phyloP scores from a whole-genome alignment of 2,113 vertebrate species.

The Apistogramma diplotaenia region DNA sequence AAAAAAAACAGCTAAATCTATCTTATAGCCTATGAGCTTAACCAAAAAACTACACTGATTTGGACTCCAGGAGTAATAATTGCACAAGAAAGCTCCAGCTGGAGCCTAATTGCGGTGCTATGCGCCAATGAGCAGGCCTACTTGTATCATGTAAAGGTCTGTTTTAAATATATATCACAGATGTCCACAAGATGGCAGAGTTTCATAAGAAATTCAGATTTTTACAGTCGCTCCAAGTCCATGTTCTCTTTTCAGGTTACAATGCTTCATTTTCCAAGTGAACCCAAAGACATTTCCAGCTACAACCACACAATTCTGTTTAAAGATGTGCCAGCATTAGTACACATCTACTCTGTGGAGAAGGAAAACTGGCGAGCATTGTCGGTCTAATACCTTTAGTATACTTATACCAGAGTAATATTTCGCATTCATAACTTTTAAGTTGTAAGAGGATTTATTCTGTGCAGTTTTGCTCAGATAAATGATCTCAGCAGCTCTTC shows the following conservation, averaged over 20 bases:
- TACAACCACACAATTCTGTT: neutral
- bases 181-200: conserved; percentile 50
- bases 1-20: neutral
- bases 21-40: neutral
- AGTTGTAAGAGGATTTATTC: neutral
- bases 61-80: neutral
- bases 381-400: too few species aligned
- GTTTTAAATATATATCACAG: neutral
- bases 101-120: neutral
- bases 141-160: neutral
- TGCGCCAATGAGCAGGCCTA: neutral
- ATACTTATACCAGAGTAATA: neutral
- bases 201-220: conserved; percentile 4
- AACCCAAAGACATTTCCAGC: neutral
- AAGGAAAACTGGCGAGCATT: neutral
- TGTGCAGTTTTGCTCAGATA: neutral
- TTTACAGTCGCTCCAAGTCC: neutral
- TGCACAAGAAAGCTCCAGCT: neutral
- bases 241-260: neutral
- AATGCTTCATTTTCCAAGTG: neutral
- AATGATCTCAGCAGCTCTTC: neutral
- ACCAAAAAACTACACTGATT: neutral
- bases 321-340: neutral
- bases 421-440: too few species aligned
- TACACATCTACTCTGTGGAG: neutral